These are phyloP conservation scores for Escarpia spicata DNA, from an alignment of 2,888 invertebrate genomes.

Conservation along the genomic window DNA sequence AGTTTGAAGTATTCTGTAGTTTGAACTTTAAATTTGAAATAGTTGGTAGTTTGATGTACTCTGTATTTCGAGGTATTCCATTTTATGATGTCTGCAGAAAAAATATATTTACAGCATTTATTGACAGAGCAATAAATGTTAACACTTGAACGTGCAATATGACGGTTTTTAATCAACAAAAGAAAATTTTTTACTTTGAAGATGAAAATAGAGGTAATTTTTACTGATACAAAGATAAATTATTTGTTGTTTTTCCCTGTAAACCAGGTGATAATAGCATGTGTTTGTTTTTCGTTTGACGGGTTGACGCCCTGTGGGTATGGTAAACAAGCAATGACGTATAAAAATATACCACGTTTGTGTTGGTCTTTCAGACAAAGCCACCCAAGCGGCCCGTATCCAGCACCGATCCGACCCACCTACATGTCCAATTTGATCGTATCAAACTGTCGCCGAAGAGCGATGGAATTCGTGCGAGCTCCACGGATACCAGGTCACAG, in stretches of 20 bases:
- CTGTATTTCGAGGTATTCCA: no score
- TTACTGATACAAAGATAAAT: no score
- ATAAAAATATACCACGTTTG: background rate
- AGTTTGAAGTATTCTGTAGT: slow-evolving; percentile 3
- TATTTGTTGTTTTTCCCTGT: no score
- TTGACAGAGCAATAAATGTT: no score
- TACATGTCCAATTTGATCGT: background rate
- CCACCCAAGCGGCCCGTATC: background rate
- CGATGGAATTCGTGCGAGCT: background rate
- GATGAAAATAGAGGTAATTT: no score
- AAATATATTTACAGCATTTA: background rate
- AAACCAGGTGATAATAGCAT: background rate
- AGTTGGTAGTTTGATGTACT: no score
- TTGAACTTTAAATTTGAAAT: background rate
- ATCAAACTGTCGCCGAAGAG: background rate
- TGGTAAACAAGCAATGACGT: background rate
- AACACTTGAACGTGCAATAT: no score
- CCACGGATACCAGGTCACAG: background rate
- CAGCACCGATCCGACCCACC: background rate
- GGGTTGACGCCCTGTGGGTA: background rate
- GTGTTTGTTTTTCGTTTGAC: background rate
- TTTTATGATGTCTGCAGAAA: background rate
- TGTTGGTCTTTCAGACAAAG: background rate
- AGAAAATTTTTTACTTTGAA: no score
- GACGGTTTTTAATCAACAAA: no score